Conservation (phyloP, 2,113 vertebrate species). For the Colossoma macropomum region DNA sequence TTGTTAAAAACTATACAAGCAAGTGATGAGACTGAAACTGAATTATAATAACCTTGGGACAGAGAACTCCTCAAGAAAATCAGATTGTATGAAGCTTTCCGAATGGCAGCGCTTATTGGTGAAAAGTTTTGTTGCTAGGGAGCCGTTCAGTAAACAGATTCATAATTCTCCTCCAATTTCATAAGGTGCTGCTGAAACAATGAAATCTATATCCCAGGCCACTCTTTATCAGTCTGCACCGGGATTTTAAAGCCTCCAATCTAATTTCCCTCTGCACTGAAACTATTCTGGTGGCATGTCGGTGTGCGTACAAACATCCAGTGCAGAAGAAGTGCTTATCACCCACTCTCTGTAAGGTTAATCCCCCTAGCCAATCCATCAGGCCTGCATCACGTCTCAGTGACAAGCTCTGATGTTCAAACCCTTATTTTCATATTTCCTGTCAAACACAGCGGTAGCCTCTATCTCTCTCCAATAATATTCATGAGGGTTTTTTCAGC, state of each 20-base stretch:
- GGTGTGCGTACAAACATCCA: conserved; percentile 27
- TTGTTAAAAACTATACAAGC: too few relatives aligned
- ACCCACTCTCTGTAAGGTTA: conserved; percentile 45
- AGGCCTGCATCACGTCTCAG: conserved; percentile 37
- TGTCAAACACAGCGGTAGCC: conserved; percentile 22
- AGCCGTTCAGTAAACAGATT: background rate
- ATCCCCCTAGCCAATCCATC: conserved; percentile 46
- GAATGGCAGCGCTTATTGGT: background rate
- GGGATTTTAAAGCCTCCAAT: conserved; percentile 47
- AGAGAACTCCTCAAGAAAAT: background rate
- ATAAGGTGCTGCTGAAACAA: conserved; percentile 30
- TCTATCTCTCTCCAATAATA: conserved; percentile 1
- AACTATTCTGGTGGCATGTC: conserved; percentile 42
- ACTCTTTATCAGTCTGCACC: conserved; percentile 3
- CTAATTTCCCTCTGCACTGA: conserved; percentile 49
- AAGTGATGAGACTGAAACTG: background rate
- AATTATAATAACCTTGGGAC: background rate
- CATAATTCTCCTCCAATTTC: conserved; percentile 16
- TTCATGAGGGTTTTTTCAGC: background rate
- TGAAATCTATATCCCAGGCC: conserved; percentile 29
- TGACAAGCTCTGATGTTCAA: conserved; percentile 37
- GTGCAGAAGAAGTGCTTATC: conserved; percentile 41
- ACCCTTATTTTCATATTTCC: conserved; percentile 46
- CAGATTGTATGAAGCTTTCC: background rate
- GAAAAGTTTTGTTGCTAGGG: conserved; percentile 9